These are phyloP conservation scores for Heliothis peltigera DNA, from an alignment of 2,888 invertebrate genomes.

Conservation along the genomic window DNA sequence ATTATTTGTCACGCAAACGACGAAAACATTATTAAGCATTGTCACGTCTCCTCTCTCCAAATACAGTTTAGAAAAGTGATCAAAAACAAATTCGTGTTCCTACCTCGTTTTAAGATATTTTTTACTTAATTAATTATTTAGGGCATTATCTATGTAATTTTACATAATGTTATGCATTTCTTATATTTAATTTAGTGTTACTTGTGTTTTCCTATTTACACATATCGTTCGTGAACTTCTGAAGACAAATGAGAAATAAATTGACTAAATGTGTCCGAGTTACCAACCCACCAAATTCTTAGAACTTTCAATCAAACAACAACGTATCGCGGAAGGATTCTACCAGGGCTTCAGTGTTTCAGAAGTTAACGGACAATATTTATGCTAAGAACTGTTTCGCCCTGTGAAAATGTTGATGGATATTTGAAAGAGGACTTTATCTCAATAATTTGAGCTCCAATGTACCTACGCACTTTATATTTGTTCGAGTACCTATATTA, in stretches of 20 bases:
- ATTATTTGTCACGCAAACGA: not conserved
- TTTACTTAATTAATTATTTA: constrained; percentile 57
- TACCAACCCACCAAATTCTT: too few species aligned
- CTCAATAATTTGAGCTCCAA: constrained; percentile 20
- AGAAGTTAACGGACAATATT: constrained; percentile 1
- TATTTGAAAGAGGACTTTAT: constrained; percentile 24
- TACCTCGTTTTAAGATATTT: constrained; percentile 45
- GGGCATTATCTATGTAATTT: constrained; percentile 18
- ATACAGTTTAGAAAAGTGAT: not conserved
- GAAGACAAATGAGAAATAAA: too few species aligned
- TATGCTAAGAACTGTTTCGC: constrained; percentile 9
- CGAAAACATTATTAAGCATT: too few species aligned
- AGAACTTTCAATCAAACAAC: too few species aligned
- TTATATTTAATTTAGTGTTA: constrained; percentile 22
- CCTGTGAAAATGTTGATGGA: not conserved
- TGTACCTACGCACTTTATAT: not conserved
- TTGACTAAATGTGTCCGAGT: too few species aligned
- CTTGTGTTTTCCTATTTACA: constrained; percentile 3
- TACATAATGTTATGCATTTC: constrained; percentile 40
- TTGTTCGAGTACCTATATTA: too few species aligned
- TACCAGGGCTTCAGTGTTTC: too few species aligned
- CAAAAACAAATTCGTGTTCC: constrained; percentile 44
- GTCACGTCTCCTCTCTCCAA: constrained; percentile 1
- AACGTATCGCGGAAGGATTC: too few species aligned
- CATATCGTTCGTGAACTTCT: constrained; percentile 7